A percentile compares a stretch with the other conserved stretches of the same genome.
Conservation (phyloP, 1,140 invertebrate genomes). For the Ladona fulva region DNA sequence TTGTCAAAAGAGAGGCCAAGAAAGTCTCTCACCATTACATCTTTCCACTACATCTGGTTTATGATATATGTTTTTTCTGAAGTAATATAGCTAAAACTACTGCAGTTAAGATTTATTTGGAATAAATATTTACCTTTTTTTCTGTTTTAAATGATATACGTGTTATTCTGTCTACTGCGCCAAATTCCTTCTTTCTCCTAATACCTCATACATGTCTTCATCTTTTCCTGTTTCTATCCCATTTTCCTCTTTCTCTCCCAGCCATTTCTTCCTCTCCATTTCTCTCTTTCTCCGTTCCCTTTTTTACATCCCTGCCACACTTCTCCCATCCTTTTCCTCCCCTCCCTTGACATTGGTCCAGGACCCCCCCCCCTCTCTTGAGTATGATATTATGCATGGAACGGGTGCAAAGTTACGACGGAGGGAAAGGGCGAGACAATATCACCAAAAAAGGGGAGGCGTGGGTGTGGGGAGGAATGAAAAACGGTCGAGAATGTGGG, state of each 20-base stretch:
- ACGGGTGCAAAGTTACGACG: neutral
- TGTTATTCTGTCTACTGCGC: too few species aligned
- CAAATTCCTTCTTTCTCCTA: too few species aligned
- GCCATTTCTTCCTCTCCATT: neutral
- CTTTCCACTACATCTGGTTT: too few species aligned
- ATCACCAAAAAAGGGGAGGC: neutral
- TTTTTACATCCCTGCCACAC: neutral
- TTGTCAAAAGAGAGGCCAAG: too few species aligned
- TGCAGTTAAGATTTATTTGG: too few species aligned
- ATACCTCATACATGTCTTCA: neutral
- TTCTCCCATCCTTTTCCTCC: neutral
- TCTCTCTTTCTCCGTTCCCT: neutral
- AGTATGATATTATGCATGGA: slow-evolving; percentile 10
- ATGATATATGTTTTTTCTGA: too few species aligned
- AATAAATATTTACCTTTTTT: too few species aligned
- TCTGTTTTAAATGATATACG: too few species aligned
- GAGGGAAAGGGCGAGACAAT: neutral
- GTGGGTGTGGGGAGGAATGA: neutral
- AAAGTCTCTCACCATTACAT: too few species aligned
- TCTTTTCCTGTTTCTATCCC: neutral
- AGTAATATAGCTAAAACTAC: too few species aligned
- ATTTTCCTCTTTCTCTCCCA: neutral
- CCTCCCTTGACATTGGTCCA: neutral
- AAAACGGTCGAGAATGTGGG: slow-evolving; percentile 2
- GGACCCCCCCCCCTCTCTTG: neutral